phyloP scores from a whole-genome alignment of 2,888 invertebrate species.

The Dascillus cervinus region DNA sequence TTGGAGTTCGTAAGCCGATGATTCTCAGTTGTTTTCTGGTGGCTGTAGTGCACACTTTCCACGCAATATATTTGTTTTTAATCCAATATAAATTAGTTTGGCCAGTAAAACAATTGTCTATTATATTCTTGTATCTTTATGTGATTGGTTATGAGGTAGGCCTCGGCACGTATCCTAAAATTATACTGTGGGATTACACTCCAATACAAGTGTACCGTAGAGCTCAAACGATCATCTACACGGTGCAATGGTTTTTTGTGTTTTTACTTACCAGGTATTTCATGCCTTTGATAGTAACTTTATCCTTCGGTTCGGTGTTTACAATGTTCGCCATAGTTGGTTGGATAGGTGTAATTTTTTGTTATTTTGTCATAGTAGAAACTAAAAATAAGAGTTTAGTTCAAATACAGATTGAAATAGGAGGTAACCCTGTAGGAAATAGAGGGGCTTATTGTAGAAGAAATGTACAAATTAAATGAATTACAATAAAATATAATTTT shows the following conservation, averaged over 20 bases:
- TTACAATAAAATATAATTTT: background rate
- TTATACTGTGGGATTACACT: conserved; percentile 24
- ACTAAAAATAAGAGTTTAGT: conserved; percentile 25
- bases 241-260: conserved; percentile 22
- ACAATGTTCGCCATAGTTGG: conserved; percentile 16
- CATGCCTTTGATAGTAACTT: conserved; percentile 5
- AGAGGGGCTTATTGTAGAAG: conserved; percentile 19
- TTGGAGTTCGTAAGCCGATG: conserved; percentile 25
- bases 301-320: conserved; percentile 5
- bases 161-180: conserved; percentile 19
- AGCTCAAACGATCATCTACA: conserved; percentile 14
- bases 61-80: conserved; percentile 10
- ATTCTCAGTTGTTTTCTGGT: conserved; percentile 20
- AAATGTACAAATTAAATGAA: background rate
- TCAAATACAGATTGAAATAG: conserved; percentile 28
- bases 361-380: conserved; percentile 24
- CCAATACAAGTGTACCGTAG: conserved; percentile 26
- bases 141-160: conserved; percentile 25
- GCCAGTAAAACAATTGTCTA: too few relatives aligned
- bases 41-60: conserved; percentile 8
- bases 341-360: conserved; percentile 17
- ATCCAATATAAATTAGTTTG: too few relatives aligned
- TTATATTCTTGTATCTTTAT: too few relatives aligned
- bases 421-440: conserved; percentile 31
- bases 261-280: conserved; percentile 18